These are phyloP conservation scores for Phaonia tiefii DNA, from an alignment of 2,888 invertebrate species.

Conservation along the genomic window DNA sequence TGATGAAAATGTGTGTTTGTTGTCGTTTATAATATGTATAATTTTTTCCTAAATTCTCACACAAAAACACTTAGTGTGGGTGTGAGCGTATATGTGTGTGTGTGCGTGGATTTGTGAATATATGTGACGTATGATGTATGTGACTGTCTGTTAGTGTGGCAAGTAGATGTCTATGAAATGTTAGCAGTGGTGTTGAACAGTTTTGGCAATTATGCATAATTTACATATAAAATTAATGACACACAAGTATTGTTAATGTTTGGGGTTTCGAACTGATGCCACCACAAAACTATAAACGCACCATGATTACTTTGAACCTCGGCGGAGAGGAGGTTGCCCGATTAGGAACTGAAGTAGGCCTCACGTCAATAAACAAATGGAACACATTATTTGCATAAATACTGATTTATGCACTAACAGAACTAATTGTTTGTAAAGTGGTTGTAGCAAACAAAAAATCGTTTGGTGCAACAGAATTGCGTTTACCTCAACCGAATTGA, in stretches of 20 bases:
- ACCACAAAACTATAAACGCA: slow-evolving; percentile 19
- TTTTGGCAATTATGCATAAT: slow-evolving; percentile 39
- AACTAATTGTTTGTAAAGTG: no score
- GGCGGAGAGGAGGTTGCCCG: no score
- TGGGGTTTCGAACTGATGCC: slow-evolving; percentile 15
- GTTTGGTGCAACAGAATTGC: no score
- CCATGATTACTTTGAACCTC: not conserved
- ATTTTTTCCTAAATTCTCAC: not conserved
- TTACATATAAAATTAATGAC: slow-evolving; percentile 39
- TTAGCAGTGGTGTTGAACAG: not conserved
- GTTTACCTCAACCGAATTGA: no score
- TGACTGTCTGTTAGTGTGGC: not conserved
- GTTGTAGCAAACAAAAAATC: no score
- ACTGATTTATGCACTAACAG: no score
- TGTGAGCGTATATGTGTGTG: not conserved
- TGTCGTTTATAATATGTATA: slow-evolving; percentile 26
- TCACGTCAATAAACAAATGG: no score
- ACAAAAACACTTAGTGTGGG: slow-evolving; percentile 6
- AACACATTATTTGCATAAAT: no score
- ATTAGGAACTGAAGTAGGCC: no score
- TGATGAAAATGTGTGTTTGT: slow-evolving; percentile 33
- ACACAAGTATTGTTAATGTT: slow-evolving; percentile 40
- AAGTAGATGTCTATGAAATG: no score
- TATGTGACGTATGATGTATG: not conserved
- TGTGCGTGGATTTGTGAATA: not conserved